A percentile compares a stretch with the other conserved stretches of the same genome.
Evolutionary conservation across 2,113 vertebrate genomes (phyloP).

Genomic region (Chelonoidis abingdonii): DNA sequence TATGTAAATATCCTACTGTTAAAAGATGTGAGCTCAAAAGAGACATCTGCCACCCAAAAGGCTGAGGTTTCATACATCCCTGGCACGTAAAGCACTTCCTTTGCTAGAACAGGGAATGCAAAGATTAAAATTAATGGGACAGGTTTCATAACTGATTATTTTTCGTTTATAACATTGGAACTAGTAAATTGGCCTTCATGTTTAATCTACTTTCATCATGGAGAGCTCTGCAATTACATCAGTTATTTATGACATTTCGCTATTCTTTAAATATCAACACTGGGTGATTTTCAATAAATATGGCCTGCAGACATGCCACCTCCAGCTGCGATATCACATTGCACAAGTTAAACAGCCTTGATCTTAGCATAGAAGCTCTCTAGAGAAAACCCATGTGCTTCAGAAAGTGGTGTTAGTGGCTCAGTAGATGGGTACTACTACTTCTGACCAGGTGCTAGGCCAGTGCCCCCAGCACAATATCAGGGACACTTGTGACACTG

Average conservation of each 20-base stretch:
- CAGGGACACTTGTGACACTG: neutral
- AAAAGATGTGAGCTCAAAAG: neutral
- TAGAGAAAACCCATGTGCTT: neutral
- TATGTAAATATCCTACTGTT: neutral
- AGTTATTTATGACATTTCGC: conserved; percentile 7
- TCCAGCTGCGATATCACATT: neutral
- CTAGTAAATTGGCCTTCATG: conserved; percentile 13
- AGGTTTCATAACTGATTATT: conserved; percentile 25
- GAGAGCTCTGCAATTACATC: neutral
- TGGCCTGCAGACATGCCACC: neutral
- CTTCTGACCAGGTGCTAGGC: neutral
- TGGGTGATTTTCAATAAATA: neutral
- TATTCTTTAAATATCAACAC: conserved; percentile 22
- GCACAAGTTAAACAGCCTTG: neutral
- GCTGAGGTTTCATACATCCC: neutral
- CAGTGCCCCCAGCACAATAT: neutral
- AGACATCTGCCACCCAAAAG: neutral
- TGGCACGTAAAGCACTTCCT: neutral
- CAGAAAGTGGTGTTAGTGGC: neutral
- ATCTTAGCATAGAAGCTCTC: neutral
- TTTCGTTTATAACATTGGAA: conserved; percentile 43
- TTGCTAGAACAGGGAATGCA: neutral
- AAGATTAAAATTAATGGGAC: conserved; percentile 23
- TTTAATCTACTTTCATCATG: neutral
- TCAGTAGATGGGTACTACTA: neutral